Evolutionary conservation across 2,113 vertebrate species (phyloP), one percentile per base, ranked within the genome.

Genomic region (Scatophagus argus): DNA sequence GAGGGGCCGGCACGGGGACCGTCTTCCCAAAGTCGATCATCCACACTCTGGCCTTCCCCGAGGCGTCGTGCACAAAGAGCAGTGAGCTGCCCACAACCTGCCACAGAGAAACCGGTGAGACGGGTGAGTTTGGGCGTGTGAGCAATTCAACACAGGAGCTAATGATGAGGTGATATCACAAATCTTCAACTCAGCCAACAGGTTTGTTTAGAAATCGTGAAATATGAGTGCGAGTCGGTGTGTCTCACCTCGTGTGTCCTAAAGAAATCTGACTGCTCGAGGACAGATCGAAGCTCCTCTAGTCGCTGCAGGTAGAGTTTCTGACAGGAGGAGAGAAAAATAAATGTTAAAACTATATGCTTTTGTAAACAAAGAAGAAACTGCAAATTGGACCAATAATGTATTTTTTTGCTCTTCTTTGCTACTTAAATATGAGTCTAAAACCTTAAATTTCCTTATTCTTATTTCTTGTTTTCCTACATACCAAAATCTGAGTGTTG

Each of bases 11-110:
- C 61, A 98, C 92, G 17, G 93, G 93, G 3, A 96, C 94, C 0
- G 96, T 98, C 91, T 98, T 98, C 74, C 97, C 97, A 2, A 98
- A 98, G 93, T 98, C 97, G 0, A 98, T 98, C 96, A 98, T 98
- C 96, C 97, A 97, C 38, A 98, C 96, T 34, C 90, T 94, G 51
- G 96, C 96, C 74, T 94, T 92, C 46, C 94, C 95, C 0, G 95
- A 94, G 41, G 92, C 82, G 63, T 98, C 96, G 0, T 98, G 97
- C 70, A 98, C 95, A 4, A 98, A 98, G 29, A 98, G 94, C 21
- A 98, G 90, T 9, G 97, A 98, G 80, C 96, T 98, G 52, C 97
- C 97, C 6, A 98, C 96, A 7, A 98, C 96, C 97, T 98, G 89
- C 2, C 1, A 39, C 0, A 7, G 52, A 59, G 27, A 55, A 76